Evolutionary conservation across 2,113 vertebrate species (phyloP), one percentile per base, ranked within the genome.

Genomic region (Psephotus haematonotus): DNA sequence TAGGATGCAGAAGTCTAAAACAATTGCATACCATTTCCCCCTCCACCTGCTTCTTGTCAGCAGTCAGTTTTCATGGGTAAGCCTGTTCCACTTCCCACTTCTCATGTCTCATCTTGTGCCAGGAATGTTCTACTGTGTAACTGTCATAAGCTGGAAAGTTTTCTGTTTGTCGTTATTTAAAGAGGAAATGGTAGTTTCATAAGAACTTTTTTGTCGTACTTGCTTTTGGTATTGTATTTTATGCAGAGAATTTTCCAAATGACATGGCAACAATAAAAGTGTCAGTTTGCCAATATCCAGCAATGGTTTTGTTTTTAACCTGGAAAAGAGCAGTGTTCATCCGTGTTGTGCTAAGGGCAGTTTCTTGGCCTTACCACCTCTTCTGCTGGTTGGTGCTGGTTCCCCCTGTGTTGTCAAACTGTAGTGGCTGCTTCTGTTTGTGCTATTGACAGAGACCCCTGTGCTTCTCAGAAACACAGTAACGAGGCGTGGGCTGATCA

Each of bases 201-300:
- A 4, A 44, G 24, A 72, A 67, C 55, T 37, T 90, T 68, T 93
- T 62, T 85, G 78, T 87, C 63, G 62, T 69, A 27, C 18, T 88
- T 94, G 84, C 46, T 92, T 81, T 94, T 71, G 24, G 14, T 25
- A 88, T 88, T 96, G 49, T 94, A 81, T 88, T 92, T 91, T 83
- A 77, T 39, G 62, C 71, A 90, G 93, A 94, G 86, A 74, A 52
- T 60, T 95, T 94, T 96, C 92, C 79, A 85, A 83, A 52, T 70
- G 62, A 89, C 44, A 7, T 11, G 59, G 44, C 1, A 20, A 76
- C 90, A 95, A 93, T 90, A 93, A 96, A 96, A 74, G 46, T 49
- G 89, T 81, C 75, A 43, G 70, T 88, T 76, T 90, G 70, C 74
- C 13, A 7, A 50, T 62, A 69, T 7, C 70, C 31, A 82, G 70